Evolutionary conservation across 2,888 invertebrate genomes (phyloP), one percentile per base, ranked within the genome.

Genomic region (Lasius fuliginosus): DNA sequence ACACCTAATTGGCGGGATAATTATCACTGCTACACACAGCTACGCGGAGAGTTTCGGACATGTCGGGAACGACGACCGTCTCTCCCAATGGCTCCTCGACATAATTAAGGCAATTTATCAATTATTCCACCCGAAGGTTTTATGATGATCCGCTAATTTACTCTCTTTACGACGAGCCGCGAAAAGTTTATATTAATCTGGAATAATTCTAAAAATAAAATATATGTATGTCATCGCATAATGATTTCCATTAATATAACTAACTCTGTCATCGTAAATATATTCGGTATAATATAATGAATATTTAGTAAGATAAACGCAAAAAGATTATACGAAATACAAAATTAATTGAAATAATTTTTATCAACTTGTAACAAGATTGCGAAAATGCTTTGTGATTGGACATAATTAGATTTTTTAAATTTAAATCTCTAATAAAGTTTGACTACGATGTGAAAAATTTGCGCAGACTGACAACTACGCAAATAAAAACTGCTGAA

Each of bases 91-190:
- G 27, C 73, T 62, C 60, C 60, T 60, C 36, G 73, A 60, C 77
- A 49, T 36, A 73, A 81, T 81, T 81, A 81, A 62, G 36, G 60
- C 79, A 81, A 81, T 81, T 79, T 79, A 60, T 79, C 79, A 79
- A 60, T 73, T 81, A 74, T 73, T 73, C 36, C 12, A n/a, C 15
- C 33, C n/a, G 18, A 62, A 42, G 56, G 12, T 11, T 30, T 36
- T 42, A 33, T 30, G 68, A 60, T 23, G 12, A 46, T 18, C 56
- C 56, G 77, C 58, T 67, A 8, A 77, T n/a, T 12, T 8, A n/a
- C 11, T 60, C 12, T 71, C 15, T 42, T 46, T 23, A 23, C 46
- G 23, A 58, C 42, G 2, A 62, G 53, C 23, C 11, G 23, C 23
- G 42, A 58, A 11, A 75, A 11, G 9, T 23, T 75, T 30, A 30